Conservation (phyloP, 2,113 vertebrate genomes). For the Archilochus colubris region DNA sequence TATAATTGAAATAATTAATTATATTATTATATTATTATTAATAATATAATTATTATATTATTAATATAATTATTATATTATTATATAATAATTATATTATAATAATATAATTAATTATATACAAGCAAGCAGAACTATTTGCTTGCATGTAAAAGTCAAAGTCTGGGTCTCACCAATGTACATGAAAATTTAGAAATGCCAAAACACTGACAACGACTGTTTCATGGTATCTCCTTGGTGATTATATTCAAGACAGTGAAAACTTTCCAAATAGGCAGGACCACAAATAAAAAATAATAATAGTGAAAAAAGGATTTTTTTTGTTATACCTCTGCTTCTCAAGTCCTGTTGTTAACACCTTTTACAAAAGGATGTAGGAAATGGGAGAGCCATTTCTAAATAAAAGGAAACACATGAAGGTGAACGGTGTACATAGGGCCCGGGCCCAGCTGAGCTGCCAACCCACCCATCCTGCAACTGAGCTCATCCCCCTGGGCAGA, state of each 20-base stretch:
- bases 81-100: too few species aligned
- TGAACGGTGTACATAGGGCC: too few species aligned
- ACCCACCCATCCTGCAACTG: neutral
- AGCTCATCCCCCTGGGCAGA: neutral
- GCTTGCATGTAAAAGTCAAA: neutral
- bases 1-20: neutral
- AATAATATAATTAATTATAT: too few species aligned
- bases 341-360: neutral
- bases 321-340: neutral
- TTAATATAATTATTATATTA: too few species aligned
- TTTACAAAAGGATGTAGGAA: neutral
- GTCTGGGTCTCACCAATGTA: neutral
- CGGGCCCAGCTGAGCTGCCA: neutral
- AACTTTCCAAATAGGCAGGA: neutral
- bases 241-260: neutral
- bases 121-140: neutral
- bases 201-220: neutral
- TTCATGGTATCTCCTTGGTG: neutral
- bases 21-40: too few species aligned
- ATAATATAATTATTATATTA: too few species aligned
- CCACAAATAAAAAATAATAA: neutral
- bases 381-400: neutral
- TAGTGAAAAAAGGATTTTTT: rapidly evolving
- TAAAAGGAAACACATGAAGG: neutral
- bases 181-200: neutral